These are phyloP conservation scores for Parazoanthus atlanticus DNA, from an alignment of 92 coral and sea anemone species.

Conservation along the genomic window DNA sequence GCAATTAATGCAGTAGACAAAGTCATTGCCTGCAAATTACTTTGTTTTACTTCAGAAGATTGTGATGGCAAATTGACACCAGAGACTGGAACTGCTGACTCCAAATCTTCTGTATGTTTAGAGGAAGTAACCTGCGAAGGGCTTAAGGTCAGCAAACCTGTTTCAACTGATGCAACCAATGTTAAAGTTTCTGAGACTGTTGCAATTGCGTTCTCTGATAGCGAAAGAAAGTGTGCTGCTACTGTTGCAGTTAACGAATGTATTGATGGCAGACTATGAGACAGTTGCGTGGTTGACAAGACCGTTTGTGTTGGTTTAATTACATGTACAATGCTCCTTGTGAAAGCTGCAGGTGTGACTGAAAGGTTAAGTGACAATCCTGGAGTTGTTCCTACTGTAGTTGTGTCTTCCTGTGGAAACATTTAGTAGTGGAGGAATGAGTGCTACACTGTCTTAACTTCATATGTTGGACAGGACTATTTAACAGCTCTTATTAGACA, in stretches of 20 bases:
- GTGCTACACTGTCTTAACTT: background rate
- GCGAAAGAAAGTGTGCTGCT: background rate
- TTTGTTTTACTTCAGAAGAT: background rate
- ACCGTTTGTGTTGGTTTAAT: background rate
- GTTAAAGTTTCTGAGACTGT: background rate
- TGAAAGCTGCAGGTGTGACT: background rate
- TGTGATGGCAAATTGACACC: background rate
- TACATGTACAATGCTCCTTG: background rate
- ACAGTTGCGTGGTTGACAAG: background rate
- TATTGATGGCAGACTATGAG: background rate
- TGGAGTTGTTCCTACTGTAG: conserved; percentile 8
- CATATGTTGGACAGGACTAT: background rate
- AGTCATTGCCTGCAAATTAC: background rate
- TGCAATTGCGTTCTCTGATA: background rate
- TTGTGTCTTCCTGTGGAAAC: background rate
- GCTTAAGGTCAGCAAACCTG: background rate
- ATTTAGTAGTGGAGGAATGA: background rate
- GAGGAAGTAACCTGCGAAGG: background rate
- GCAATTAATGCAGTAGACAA: background rate
- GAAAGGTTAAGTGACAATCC: background rate
- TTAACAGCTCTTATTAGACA: too few species aligned
- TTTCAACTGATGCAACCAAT: background rate
- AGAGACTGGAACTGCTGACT: background rate
- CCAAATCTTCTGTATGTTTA: background rate
- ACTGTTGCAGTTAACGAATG: background rate